Conservation (phyloP, 2,888 invertebrate genomes). For the Lycophotia porphyrea region DNA sequence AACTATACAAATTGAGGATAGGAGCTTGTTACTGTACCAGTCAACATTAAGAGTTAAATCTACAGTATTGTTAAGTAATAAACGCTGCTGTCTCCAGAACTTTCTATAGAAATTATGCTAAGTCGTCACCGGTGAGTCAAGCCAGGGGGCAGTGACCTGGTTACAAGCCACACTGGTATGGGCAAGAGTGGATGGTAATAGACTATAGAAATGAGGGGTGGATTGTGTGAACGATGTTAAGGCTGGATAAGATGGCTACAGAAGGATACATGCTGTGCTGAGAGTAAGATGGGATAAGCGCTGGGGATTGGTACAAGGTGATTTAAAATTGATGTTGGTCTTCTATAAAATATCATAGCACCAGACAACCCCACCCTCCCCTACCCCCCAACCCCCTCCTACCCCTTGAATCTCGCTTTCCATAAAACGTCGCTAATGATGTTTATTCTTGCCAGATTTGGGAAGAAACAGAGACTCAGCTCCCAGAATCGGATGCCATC, state of each 20-base stretch:
- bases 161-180: not conserved
- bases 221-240: no score
- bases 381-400: no score
- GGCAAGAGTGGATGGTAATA: not conserved
- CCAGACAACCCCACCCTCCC: no score
- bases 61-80: not conserved
- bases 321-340: not conserved
- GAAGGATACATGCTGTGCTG: not conserved
- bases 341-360: not conserved
- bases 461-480: slow-evolving; percentile 81
- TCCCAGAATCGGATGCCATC: slow-evolving; percentile 82
- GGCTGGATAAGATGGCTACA: no score
- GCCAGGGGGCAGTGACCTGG: not conserved
- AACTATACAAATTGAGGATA: not conserved
- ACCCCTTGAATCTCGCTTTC: no score
- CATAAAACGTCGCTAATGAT: not conserved
- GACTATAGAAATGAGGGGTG: no score
- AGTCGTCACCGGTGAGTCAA: not conserved
- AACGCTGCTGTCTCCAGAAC: not conserved
- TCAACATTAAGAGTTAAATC: not conserved
- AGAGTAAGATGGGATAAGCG: not conserved
- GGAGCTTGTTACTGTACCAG: not conserved
- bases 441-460: slow-evolving; percentile 75
- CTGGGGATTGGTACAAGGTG: not conserved
- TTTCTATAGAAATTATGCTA: not conserved